Conservation (phyloP, 2,888 invertebrate genomes). For the Lamellibrachia columna region DNA sequence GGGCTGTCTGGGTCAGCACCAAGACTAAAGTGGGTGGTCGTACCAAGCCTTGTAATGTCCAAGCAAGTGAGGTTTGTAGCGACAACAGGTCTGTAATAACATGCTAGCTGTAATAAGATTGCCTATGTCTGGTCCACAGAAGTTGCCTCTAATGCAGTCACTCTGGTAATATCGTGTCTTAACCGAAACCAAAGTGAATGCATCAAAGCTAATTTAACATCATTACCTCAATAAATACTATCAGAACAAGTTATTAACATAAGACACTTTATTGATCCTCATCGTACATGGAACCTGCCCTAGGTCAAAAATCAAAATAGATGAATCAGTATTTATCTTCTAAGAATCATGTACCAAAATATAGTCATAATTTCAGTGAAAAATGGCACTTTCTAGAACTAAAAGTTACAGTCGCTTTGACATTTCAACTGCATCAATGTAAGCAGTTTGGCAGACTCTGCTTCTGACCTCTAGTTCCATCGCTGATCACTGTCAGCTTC, state of each 20-base stretch:
- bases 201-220: not conserved
- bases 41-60: not conserved
- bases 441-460: too few relatives aligned
- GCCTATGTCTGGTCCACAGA: not conserved
- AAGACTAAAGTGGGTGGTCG: not conserved
- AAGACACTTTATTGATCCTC: not conserved
- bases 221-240: not conserved
- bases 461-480: too few relatives aligned
- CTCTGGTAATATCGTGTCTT: not conserved
- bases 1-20: not conserved
- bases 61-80: not conserved
- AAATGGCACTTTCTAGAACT: not conserved
- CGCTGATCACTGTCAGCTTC: too few relatives aligned
- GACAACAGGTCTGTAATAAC: not conserved
- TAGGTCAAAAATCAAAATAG: not conserved
- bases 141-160: constrained; percentile 2
- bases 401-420: too few relatives aligned
- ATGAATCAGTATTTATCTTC: not conserved
- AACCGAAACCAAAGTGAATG: not conserved
- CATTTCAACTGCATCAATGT: too few relatives aligned
- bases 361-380: not conserved
- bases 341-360: not conserved
- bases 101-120: not conserved
- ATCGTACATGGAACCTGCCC: not conserved
- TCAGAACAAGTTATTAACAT: not conserved